Evolutionary conservation across 2,113 vertebrate genomes (phyloP).

Genomic region (Orthonyx spaldingii): DNA sequence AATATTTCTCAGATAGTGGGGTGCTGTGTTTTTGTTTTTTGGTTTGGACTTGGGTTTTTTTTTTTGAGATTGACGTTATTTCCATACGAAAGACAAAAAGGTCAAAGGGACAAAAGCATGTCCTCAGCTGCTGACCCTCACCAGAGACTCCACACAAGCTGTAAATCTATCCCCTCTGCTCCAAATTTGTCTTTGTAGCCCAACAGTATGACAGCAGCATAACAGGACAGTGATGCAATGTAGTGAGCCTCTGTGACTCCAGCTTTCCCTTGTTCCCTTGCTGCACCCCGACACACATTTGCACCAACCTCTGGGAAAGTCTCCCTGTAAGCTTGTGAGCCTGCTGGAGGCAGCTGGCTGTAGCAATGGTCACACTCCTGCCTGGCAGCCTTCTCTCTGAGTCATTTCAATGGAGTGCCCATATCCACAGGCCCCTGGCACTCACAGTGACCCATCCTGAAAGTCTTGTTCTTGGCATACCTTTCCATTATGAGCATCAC

Average conservation of each 20-base stretch:
- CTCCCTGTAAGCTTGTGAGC: neutral
- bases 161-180: neutral
- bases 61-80: neutral
- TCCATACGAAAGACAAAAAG: neutral
- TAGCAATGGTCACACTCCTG: neutral
- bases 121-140: neutral
- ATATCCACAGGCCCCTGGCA: neutral
- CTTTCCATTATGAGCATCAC: neutral
- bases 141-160: neutral
- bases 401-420: neutral
- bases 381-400: neutral
- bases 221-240: rapidly evolving
- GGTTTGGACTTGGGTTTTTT: neutral
- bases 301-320: rapidly evolving
- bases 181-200: neutral
- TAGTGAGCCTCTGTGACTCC: neutral
- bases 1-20: neutral
- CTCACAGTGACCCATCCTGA: neutral
- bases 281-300: neutral
- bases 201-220: neutral
- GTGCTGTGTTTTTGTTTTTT: rapidly evolving
- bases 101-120: neutral
- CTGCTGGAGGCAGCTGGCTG: neutral
- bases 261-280: neutral
- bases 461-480: neutral